phyloP scores from a whole-genome alignment of 2,888 invertebrate genomes.

The Andrena praecox region DNA sequence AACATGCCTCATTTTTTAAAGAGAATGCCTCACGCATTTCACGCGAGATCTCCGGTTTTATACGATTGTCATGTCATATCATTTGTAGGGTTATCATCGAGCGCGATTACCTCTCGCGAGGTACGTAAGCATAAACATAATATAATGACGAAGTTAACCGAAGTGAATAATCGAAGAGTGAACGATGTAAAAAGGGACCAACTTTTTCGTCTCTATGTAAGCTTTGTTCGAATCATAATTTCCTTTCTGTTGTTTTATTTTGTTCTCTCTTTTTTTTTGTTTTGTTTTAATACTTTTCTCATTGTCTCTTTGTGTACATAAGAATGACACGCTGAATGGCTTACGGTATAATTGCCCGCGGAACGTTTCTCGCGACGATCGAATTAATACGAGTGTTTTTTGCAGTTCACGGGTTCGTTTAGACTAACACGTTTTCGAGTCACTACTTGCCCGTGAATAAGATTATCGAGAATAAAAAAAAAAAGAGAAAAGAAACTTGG shows the following conservation, averaged over 20 bases:
- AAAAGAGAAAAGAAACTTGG: slow-evolving; percentile 15
- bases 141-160: slow-evolving; percentile 18
- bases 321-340: slow-evolving; percentile 26
- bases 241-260: slow-evolving; percentile 6
- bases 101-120: slow-evolving; percentile 36
- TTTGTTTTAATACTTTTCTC: slow-evolving; percentile 1
- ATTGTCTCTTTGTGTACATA: slow-evolving; percentile 33
- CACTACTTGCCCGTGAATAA: slow-evolving; percentile 18
- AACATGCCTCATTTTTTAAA: slow-evolving; percentile 72
- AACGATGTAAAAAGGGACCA: slow-evolving; percentile 66
- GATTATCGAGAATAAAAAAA: slow-evolving; percentile 23
- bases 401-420: slow-evolving; percentile 41
- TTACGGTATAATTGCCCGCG: background rate
- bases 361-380: slow-evolving; percentile 3
- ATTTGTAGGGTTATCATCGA: slow-evolving; percentile 48
- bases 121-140: slow-evolving; percentile 47
- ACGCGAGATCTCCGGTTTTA: slow-evolving; percentile 62
- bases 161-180: slow-evolving; percentile 32
- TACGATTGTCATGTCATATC: slow-evolving; percentile 62
- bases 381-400: slow-evolving; percentile 36
- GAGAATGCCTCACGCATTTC: slow-evolving; percentile 71
- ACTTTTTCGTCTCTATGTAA: slow-evolving; percentile 64
- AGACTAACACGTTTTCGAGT: slow-evolving; percentile 47
- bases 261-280: background rate
- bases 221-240: slow-evolving; percentile 26